phyloP scores from a whole-genome alignment of 2,888 invertebrate species.

The Baccha elongata region DNA sequence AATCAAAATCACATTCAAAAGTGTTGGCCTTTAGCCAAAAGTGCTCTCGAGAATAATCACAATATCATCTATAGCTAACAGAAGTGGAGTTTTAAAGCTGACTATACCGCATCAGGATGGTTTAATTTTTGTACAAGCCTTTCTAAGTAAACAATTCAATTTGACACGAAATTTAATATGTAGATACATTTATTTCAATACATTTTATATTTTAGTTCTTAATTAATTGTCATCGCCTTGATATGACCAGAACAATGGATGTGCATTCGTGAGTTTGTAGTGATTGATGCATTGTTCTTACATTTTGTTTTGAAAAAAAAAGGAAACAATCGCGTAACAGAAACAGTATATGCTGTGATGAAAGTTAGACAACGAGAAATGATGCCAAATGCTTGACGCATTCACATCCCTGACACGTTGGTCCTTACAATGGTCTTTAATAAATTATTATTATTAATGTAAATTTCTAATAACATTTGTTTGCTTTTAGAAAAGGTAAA shows the following conservation, averaged over 20 bases:
- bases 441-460: slow-evolving; percentile 30
- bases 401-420: slow-evolving; percentile 38
- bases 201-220: slow-evolving; percentile 35
- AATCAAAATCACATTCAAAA: slow-evolving; percentile 69
- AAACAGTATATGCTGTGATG: slow-evolving; percentile 52
- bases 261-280: slow-evolving; percentile 27
- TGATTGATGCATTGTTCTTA: slow-evolving; percentile 66
- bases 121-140: not conserved
- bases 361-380: slow-evolving; percentile 50
- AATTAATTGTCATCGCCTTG: slow-evolving; percentile 72
- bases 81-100: slow-evolving; percentile 44
- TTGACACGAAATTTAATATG: slow-evolving; percentile 32
- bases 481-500: slow-evolving; percentile 32
- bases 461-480: slow-evolving; percentile 39
- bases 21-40: slow-evolving; percentile 62
- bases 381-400: slow-evolving; percentile 54
- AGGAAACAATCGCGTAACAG: not conserved
- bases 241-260: slow-evolving; percentile 61
- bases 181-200: not conserved
- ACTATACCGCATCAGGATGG: not conserved
- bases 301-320: not conserved
- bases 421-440: slow-evolving; percentile 31
- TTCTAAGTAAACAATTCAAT: slow-evolving; percentile 27
- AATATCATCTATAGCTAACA: slow-evolving; percentile 45
- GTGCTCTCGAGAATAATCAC: slow-evolving; percentile 54